Evolutionary conservation across 1,140 invertebrate genomes (phyloP), one percentile per base, ranked within the genome.

Genomic region (Caenorhabditis brenneri): DNA sequence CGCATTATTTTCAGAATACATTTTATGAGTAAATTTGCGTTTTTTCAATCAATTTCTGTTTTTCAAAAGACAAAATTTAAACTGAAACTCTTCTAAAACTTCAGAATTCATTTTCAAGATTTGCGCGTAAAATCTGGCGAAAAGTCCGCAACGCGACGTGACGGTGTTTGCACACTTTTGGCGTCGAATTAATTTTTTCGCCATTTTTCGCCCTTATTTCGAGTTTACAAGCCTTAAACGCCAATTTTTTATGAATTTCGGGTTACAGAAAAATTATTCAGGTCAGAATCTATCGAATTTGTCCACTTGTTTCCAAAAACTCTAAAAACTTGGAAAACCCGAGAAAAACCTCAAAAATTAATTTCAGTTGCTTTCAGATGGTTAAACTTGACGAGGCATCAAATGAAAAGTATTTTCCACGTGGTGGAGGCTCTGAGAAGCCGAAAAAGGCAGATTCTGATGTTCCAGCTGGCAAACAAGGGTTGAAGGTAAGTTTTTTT

Each of bases 301-400:
- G n/a, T n/a, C n/a, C n/a, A n/a, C n/a, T n/a, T n/a, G n/a, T n/a
- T n/a, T n/a, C n/a, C n/a, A n/a, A n/a, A n/a, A n/a, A n/a, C n/a
- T n/a, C n/a, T n/a, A n/a, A n/a, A n/a, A n/a, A n/a, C n/a, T n/a
- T n/a, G n/a, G n/a, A n/a, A n/a, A n/a, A n/a, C n/a, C n/a, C n/a
- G n/a, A n/a, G n/a, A n/a, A n/a, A n/a, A n/a, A n/a, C n/a, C 6
- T 29, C n/a, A 19, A 5, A 29, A 29, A 10, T 58, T 24, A 16
- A 29, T 36, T 27, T 65, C 36, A 3, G 2, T 33, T 39, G 19
- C 16, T 65, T 74, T 42, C 65, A 74, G 65, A 74, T 74, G 65
- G 65, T 39, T 74, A 74, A 74, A 74, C 33, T 74, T 42, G 65
- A 74, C 10, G 65, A 74, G 65, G 65, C 46, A 74, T 42, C 65